Evolutionary conservation across 2,888 invertebrate genomes (phyloP), one percentile per base, ranked within the genome.

Genomic region (Eupelmus urozonus): DNA sequence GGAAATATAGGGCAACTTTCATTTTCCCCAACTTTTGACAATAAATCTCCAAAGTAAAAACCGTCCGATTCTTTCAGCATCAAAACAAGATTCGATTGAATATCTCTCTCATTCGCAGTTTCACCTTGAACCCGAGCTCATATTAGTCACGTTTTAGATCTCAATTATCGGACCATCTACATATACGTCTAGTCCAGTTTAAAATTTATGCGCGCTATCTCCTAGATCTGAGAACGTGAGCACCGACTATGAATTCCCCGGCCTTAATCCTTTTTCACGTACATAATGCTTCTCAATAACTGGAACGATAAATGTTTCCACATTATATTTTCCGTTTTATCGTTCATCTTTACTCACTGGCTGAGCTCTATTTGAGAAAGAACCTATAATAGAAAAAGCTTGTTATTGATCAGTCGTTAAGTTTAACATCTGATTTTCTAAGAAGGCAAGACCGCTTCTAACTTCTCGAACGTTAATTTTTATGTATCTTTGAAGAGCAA

Each of bases 71-170:
- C 63, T 2, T 45, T 45, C 18, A 55, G 16, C n/a, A 29, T 53
- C 7, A 34, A 67, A 20, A 34, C 34, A 55, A 18, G 5, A 5
- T 55, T n/a, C 16, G 16, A 67, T 16, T 7, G 55, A 55, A 55
- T 55, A 40, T 23, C 5, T 40, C 20, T 67, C 11, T 53, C 20
- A 2, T 53, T 29, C 18, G 40, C 34, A 34, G 53, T 25, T 34
- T 2, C 11, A 40, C 67, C 67, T 67, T 67, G 67, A 55, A 67
- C 40, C 16, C 20, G 27, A 65, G n/a, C 45, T 27, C 25, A 65
- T 40, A 20, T 13, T n/a, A 45, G 7, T 63, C 45, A 45, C 45
- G 63, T 63, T 70, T 59, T 59, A 42, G 27, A 59, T 59, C 59
- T 49, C 13, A 18, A 70, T 70, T 59, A 59, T 42, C 7, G 5